Base-by-base conservation (phyloP, 2,888 invertebrate species). In the Torymus tubicola region DNA sequence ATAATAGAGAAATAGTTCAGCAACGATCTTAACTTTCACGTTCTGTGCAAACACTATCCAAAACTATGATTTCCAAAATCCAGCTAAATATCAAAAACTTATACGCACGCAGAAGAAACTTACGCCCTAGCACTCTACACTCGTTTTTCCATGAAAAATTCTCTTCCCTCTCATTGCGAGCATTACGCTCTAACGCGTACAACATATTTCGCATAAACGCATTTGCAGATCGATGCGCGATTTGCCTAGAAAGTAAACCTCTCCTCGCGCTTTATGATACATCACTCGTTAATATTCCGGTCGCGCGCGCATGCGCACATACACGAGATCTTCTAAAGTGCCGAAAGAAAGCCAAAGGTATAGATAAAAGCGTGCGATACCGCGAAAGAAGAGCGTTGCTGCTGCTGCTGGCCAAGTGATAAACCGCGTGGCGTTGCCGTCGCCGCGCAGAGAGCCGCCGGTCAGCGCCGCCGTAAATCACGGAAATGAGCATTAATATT, bases 401-500 rank as follows among this genome's bases (percentile, higher is more conserved):
- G 69, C 14, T 5, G 52, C 78, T 21, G 16, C 16, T 11, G n/a
- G 14, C n/a, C n/a, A 16, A 77, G 68, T 77, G 81, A 81, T 81
- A 81, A 81, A 76, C 69, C 80, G 65, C 67, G 75, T 64, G 42
- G 55, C 64, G 65, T 67, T 80, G 5, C 52, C 18, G n/a, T 12
- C 52, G 64, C 63, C 76, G 80, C 2, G n/a, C n/a, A n/a, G n/a
- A 21, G 76, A 21, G n/a, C 13, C 52, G 64, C 63, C 78, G 80
- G 76, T 80, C 74, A 78, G 78, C 70, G 69, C 60, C 64, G 74
- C 64, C 82, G 84, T 86, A 85, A 86, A 85, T 86, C 85, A 85
- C 80, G 80, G 80, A 84, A 85, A 85, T 83, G 83, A 83, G 83
- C 84, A 86, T 86, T 85, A 85, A 85, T 86, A 86, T 85, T 85